These are phyloP conservation scores for Forbesichthys papilliferus DNA, from an alignment of 2,113 vertebrate genomes.

Conservation along the genomic window DNA sequence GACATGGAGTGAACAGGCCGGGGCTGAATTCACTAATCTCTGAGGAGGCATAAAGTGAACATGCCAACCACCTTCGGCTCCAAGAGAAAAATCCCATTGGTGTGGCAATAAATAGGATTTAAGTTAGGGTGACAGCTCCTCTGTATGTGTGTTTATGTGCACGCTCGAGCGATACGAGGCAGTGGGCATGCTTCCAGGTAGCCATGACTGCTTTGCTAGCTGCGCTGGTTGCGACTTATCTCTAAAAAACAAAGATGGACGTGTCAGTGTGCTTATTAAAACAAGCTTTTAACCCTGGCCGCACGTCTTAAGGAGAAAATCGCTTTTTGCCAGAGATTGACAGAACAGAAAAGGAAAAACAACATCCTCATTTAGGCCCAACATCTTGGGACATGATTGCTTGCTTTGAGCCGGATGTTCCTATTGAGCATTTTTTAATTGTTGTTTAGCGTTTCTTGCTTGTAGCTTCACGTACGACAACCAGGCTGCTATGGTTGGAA, in stretches of 20 bases:
- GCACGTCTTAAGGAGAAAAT: constrained; percentile 74
- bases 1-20: constrained; percentile 66
- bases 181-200: constrained; percentile 72
- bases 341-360: constrained; percentile 75
- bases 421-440: constrained; percentile 74
- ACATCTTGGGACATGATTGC: constrained; percentile 76
- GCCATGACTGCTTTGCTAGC: constrained; percentile 67
- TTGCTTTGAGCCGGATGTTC: constrained; percentile 74
- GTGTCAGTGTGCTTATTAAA: constrained; percentile 79
- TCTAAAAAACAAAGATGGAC: constrained; percentile 79
- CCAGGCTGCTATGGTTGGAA: constrained; percentile 60
- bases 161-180: constrained; percentile 62
- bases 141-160: constrained; percentile 58
- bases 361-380: constrained; percentile 78
- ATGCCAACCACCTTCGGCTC: constrained; percentile 79
- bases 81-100: constrained; percentile 63
- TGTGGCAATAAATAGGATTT: constrained; percentile 80
- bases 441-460: constrained; percentile 49
- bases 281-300: constrained; percentile 73
- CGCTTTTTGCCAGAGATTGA: constrained; percentile 77
- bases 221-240: constrained; percentile 73
- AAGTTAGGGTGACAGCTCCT: constrained; percentile 75
- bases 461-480: constrained; percentile 57
- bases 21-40: constrained; percentile 78
- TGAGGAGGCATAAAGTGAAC: constrained; percentile 77